Evolutionary conservation across 2,797 vertebrate species (phyloP).

Genomic region (Enteromius afrohamiltoni): DNA sequence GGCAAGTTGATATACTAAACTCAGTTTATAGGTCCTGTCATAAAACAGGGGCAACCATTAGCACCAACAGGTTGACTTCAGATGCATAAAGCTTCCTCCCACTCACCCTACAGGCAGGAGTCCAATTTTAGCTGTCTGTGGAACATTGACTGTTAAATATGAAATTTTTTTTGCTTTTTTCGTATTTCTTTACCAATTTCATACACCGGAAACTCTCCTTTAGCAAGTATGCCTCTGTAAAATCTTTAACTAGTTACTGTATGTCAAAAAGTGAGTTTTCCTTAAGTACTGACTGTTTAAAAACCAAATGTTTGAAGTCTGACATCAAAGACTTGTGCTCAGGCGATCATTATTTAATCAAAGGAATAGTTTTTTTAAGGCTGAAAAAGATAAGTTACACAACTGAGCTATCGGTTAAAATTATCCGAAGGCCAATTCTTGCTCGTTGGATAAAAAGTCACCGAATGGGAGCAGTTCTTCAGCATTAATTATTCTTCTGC

Average conservation of each 20-base stretch:
- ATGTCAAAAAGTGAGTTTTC: slow-evolving; percentile 30
- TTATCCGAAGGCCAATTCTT: neutral
- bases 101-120: slow-evolving; percentile 37
- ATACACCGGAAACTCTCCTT: slow-evolving; percentile 17
- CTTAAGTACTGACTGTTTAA: slow-evolving; percentile 34
- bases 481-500: slow-evolving; percentile 19
- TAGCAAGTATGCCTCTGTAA: slow-evolving; percentile 7
- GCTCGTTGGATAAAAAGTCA: neutral
- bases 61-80: slow-evolving; percentile 22
- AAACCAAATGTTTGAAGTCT: slow-evolving; percentile 53
- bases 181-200: slow-evolving; percentile 3
- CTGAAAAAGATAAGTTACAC: slow-evolving; percentile 5
- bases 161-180: neutral
- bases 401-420: neutral
- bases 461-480: neutral
- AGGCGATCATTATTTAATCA: slow-evolving; percentile 31
- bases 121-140: slow-evolving; percentile 43
- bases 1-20: slow-evolving; percentile 3
- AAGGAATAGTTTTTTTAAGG: neutral
- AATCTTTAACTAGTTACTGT: slow-evolving; percentile 15
- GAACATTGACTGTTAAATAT: slow-evolving; percentile 18
- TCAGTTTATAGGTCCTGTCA: slow-evolving; percentile 11
- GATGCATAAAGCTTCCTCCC: slow-evolving; percentile 32
- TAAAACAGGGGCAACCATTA: slow-evolving; percentile 17
- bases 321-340: slow-evolving; percentile 48